These are phyloP conservation scores for Diploptera punctata DNA, from an alignment of 2,888 invertebrate genomes.

Conservation along the genomic window DNA sequence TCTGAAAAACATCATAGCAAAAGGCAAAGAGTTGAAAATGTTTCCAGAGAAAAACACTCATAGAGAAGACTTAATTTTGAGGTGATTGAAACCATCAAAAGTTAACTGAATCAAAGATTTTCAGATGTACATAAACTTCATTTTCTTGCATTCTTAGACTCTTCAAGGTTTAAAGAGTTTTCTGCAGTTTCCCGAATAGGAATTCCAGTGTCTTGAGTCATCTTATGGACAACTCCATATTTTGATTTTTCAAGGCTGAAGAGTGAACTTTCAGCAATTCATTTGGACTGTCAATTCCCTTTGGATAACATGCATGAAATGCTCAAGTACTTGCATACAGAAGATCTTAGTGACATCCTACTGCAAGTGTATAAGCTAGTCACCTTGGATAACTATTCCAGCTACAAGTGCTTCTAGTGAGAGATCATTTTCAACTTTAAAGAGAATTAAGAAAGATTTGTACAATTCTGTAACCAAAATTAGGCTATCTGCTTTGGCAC, in stretches of 20 bases:
- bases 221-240: conserved; percentile 3
- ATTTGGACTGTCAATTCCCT: background rate
- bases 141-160: conserved; percentile 5
- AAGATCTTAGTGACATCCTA: background rate
- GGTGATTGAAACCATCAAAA: conserved; percentile 7
- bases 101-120: conserved; percentile 4
- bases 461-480: background rate
- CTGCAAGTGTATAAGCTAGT: conserved; percentile 13
- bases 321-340: conserved; percentile 7
- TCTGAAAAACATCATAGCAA: background rate
- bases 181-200: background rate
- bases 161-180: conserved; percentile 3
- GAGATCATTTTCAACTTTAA: conserved; percentile 11
- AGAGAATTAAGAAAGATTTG: conserved; percentile 6
- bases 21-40: background rate
- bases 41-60: background rate
- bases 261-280: conserved; percentile 20
- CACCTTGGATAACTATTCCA: background rate
- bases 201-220: no score
- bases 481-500: conserved; percentile 11
- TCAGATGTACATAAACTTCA: background rate
- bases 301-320: background rate
- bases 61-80: conserved; percentile 17
- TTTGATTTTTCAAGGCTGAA: background rate
- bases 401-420: conserved; percentile 1